phyloP scores from a whole-genome alignment of 2,888 invertebrate genomes.

The Ophraella communa region DNA sequence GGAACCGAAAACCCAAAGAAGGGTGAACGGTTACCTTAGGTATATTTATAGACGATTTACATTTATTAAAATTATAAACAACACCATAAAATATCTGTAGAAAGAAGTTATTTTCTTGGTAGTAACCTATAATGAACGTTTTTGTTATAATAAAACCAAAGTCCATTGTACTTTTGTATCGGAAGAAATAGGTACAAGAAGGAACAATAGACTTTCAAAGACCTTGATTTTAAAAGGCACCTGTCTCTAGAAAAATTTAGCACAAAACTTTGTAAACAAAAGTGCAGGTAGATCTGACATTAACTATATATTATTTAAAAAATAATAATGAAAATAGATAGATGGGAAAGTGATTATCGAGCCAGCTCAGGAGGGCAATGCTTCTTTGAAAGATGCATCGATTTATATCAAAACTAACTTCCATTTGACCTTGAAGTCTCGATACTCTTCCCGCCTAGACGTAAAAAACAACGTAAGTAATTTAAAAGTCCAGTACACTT shows the following conservation, averaged over 20 bases:
- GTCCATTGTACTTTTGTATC: slow-evolving; percentile 5
- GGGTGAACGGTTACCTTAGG: slow-evolving; percentile 23
- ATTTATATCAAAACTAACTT: slow-evolving; percentile 51
- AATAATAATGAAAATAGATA: too few species aligned
- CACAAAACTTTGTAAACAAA: slow-evolving; percentile 6
- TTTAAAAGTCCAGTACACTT: slow-evolving; percentile 11
- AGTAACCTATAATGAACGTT: too few species aligned
- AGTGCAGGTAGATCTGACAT: slow-evolving; percentile 5
- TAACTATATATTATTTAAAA: too few species aligned
- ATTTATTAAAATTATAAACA: too few species aligned
- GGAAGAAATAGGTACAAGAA: neutral
- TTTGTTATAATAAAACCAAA: neutral
- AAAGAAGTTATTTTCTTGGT: too few species aligned
- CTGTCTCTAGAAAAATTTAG: slow-evolving; percentile 3
- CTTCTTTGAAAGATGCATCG: slow-evolving; percentile 31
- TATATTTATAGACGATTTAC: slow-evolving; percentile 3
- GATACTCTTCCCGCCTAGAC: slow-evolving; percentile 55
- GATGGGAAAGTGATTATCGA: too few species aligned
- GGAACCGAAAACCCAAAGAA: slow-evolving; percentile 29
- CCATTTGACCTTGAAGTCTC: slow-evolving; percentile 53
- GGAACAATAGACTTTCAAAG: neutral
- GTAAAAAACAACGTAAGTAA: slow-evolving; percentile 33
- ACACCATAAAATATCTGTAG: too few species aligned
- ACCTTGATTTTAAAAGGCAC: slow-evolving; percentile 7
- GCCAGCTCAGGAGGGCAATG: slow-evolving; percentile 34